Conservation (phyloP, 2,797 vertebrate genomes). For the Sebastes trivittatus region DNA sequence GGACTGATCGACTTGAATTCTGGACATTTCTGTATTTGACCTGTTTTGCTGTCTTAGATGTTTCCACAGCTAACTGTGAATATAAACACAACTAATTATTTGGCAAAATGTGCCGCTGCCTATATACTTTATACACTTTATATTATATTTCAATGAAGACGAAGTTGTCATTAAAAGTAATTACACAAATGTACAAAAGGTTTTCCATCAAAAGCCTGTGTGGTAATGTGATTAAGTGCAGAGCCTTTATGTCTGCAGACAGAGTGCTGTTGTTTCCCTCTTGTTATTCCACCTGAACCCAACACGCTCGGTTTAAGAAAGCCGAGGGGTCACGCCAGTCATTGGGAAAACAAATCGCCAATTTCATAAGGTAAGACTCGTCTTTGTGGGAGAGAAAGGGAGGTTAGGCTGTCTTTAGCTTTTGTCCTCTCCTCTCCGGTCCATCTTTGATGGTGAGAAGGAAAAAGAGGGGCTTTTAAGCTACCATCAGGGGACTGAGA, state of each 20-base stretch:
- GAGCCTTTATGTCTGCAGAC: background rate
- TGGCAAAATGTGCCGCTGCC: background rate
- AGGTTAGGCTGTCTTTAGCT: background rate
- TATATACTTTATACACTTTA: background rate
- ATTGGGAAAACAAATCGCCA: slow-evolving; percentile 8
- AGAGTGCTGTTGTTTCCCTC: background rate
- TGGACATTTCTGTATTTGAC: background rate
- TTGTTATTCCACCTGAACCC: background rate
- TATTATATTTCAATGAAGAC: background rate
- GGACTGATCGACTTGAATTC: background rate
- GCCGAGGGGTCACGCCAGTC: background rate
- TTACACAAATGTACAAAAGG: background rate
- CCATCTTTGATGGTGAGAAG: slow-evolving; percentile 53
- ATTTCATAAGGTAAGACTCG: slow-evolving; percentile 1
- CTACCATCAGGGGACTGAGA: slow-evolving; percentile 52
- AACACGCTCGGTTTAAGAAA: background rate
- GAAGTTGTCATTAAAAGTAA: background rate
- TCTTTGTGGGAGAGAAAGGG: background rate
- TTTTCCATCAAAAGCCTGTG: background rate
- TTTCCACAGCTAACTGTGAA: background rate
- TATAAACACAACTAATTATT: slow-evolving; percentile 12
- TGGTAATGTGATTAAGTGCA: background rate
- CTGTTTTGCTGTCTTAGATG: background rate
- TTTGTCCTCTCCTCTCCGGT: slow-evolving; percentile 43
- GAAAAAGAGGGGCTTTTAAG: slow-evolving; percentile 47